Evolutionary conservation across 2,888 invertebrate genomes (phyloP), one percentile per base, ranked within the genome.

Genomic region (Halocaridina rubra): DNA sequence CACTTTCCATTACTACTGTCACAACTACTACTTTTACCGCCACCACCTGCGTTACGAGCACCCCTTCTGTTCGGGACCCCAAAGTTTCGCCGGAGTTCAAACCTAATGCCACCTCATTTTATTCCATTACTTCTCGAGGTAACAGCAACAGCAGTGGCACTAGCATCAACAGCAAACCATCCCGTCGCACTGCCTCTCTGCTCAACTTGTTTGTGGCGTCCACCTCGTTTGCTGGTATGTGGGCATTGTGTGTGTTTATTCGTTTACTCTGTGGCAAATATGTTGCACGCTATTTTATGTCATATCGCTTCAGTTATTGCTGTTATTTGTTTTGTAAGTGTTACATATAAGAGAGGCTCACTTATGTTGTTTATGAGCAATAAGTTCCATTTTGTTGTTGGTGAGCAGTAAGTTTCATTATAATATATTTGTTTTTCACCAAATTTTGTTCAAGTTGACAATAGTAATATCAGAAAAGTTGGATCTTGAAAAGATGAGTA

Each of bases 131-230:
- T 39, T 57, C 71, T 57, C 76, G 39, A 77, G 81, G 77, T 46
- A 53, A 53, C 53, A 84, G 71, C 82, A 39, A 24, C 59, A 78
- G 19, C 57, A 71, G 72, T 69, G 32, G 22, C 64, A 71, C 78
- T 53, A 69, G 77, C n/a, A 76, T 61, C 78, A 78, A 77, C 82
- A 90, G 90, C 91, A 95, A 95, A 93, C 94, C 95, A 91, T 96
- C 96, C 91, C 95, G 96, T 92, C 95, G 97, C 93, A 96, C 97
- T 91, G 96, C 96, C 92, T 97, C 97, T 92, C 95, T 97, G 92
- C 94, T 97, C 92, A 97, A 97, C 94, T 94, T 97, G 93, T 97
- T 97, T 94, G 96, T 96, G 93, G 96, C 96, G 92, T 96, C 96
- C 93, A 96, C 96, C 93, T 96, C 96, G 94, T 96, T 96, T 94